These are phyloP conservation scores for Calonectris borealis DNA, from an alignment of 2,113 vertebrate genomes.

Conservation along the genomic window DNA sequence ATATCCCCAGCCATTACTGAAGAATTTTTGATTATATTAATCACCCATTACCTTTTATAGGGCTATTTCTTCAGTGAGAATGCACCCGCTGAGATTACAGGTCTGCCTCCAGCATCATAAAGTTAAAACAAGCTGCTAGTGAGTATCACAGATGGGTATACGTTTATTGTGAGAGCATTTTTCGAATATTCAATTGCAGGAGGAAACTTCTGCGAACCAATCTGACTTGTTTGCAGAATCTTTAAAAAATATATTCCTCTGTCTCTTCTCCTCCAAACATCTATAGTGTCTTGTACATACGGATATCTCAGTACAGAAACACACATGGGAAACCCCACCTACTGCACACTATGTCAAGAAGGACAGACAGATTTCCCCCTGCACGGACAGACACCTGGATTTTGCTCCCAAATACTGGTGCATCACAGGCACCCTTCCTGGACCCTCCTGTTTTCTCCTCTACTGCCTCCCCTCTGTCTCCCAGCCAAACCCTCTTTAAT, in stretches of 20 bases:
- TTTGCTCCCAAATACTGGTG: not conserved
- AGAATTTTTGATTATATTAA: slow-evolving; percentile 21
- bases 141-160: not conserved
- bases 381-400: not conserved
- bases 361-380: not conserved
- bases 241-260: not conserved
- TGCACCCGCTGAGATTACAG: not conserved
- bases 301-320: not conserved
- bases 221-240: not conserved
- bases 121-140: slow-evolving; percentile 6
- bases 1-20: not conserved
- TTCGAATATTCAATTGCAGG: not conserved
- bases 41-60: slow-evolving; percentile 48
- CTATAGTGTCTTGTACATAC: rapidly evolving
- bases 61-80: slow-evolving; percentile 30
- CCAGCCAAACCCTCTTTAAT: not conserved
- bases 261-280: not conserved
- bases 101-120: not conserved
- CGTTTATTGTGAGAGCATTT: not conserved
- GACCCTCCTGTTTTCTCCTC: not conserved
- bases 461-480: not conserved
- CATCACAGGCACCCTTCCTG: not conserved
- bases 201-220: not conserved
- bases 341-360: too few relatives aligned
- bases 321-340: not conserved